A percentile compares a stretch with the other conserved stretches of the same genome.
Evolutionary conservation across 2,888 invertebrate genomes (phyloP).

Genomic region (Euplexia lucipara): DNA sequence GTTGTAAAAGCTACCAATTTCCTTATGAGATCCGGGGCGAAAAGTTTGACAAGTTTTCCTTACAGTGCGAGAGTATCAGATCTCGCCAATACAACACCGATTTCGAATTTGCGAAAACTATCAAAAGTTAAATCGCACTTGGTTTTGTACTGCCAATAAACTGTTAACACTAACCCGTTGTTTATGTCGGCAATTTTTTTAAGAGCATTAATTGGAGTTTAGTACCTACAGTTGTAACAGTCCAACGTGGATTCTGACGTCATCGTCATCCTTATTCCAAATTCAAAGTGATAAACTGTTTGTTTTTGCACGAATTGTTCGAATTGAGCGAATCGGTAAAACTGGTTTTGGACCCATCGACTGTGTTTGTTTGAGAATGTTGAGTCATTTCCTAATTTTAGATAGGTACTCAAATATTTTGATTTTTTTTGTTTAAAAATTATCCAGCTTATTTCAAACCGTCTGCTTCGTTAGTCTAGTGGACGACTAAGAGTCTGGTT

Average conservation of each 20-base stretch:
- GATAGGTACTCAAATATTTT: no score
- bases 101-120: no score
- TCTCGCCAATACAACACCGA: no score
- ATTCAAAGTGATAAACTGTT: neutral
- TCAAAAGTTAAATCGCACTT: constrained; percentile 1
- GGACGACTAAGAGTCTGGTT: no score
- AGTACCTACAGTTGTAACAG: neutral
- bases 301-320: constrained; percentile 16
- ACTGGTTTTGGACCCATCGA: constrained; percentile 50
- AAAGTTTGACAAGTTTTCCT: no score
- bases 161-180: neutral
- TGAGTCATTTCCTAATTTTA: constrained; percentile 42
- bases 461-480: no score
- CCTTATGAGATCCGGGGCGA: no score
- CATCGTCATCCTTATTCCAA: neutral
- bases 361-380: constrained; percentile 19
- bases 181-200: constrained; percentile 14
- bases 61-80: no score
- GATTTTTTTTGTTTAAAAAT: no score
- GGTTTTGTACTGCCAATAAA: constrained; percentile 1
- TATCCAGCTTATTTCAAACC: no score
- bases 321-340: constrained; percentile 4
- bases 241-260: neutral
- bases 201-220: constrained; percentile 14
- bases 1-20: no score